A percentile compares a stretch with the other conserved stretches of the same genome.
Conservation (phyloP, 1,140 invertebrate species). For the Kradibia gibbosae region DNA sequence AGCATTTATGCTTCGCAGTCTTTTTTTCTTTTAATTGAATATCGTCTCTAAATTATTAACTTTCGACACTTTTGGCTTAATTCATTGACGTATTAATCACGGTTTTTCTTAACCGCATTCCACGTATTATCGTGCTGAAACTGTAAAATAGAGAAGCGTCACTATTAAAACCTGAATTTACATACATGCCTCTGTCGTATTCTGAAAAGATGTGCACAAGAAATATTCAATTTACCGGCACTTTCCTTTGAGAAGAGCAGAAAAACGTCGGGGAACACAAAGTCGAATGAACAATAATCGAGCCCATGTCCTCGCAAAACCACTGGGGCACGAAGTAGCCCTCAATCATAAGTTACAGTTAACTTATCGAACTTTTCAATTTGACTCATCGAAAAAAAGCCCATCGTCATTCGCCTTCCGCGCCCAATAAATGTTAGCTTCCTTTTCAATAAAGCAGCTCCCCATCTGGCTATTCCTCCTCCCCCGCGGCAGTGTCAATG, state of each 20-base stretch:
- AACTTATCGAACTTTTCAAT: background rate
- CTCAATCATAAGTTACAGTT: background rate
- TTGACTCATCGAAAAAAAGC: too few relatives aligned
- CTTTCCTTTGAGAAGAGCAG: background rate
- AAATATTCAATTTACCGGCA: background rate
- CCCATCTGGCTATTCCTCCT: conserved; percentile 6
- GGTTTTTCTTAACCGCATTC: too few relatives aligned
- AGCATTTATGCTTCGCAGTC: too few relatives aligned
- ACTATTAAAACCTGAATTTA: background rate
- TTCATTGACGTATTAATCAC: too few relatives aligned
- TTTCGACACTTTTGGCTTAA: too few relatives aligned
- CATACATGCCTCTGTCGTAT: background rate
- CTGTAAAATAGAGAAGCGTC: too few relatives aligned
- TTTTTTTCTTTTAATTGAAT: too few relatives aligned
- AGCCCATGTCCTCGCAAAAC: background rate
- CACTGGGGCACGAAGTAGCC: background rate
- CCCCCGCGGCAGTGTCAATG: conserved; percentile 49
- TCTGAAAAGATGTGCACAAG: background rate
- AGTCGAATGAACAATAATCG: background rate
- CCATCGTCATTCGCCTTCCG: background rate
- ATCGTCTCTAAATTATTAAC: too few relatives aligned
- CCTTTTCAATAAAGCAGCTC: background rate
- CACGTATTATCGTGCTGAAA: too few relatives aligned
- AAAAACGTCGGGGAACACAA: background rate
- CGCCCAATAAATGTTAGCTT: background rate